Percentiles rank a stretch among this genome's conserved stretches.
phyloP scores from a whole-genome alignment of 2,797 vertebrate genomes.

The Mallotus villosus region DNA sequence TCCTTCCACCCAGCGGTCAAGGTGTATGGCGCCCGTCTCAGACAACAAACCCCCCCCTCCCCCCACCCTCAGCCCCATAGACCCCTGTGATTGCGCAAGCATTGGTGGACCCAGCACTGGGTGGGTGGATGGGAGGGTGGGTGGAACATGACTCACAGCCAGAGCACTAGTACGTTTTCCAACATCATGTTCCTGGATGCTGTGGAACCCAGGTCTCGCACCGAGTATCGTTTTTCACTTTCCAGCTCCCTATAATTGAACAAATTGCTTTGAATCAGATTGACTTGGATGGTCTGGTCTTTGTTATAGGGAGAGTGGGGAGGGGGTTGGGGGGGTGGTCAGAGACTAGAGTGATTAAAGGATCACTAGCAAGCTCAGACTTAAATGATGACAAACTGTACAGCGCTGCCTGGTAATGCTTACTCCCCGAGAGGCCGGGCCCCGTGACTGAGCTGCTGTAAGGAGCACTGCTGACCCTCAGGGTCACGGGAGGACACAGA shows the following conservation, averaged over 20 bases:
- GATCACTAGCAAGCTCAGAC: constrained; percentile 61
- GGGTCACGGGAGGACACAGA: constrained; percentile 26
- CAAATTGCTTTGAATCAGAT: constrained; percentile 74
- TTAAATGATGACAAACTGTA: constrained; percentile 66
- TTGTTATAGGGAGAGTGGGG: constrained; percentile 49
- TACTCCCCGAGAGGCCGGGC: constrained; percentile 21
- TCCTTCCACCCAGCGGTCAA: not conserved
- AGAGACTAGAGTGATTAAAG: constrained; percentile 59
- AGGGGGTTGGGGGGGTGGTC: no score
- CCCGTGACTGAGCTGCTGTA: constrained; percentile 26
- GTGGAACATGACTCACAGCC: constrained; percentile 16
- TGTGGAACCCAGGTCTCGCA: constrained; percentile 60
- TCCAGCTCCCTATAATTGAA: constrained; percentile 70
- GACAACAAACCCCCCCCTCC: not conserved
- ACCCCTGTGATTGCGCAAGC: constrained; percentile 15
- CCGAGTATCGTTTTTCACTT: constrained; percentile 67
- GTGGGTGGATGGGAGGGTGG: constrained; percentile 10
- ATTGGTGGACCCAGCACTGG: constrained; percentile 16
- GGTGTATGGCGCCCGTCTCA: not conserved
- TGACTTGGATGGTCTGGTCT: constrained; percentile 64
- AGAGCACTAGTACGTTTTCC: constrained; percentile 51
- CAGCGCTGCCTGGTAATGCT: constrained; percentile 53
- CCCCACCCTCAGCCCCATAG: constrained; percentile 10
- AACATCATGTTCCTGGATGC: constrained; percentile 52
- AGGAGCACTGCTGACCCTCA: constrained; percentile 16